These are phyloP conservation scores for Tenthredo scrophulariae DNA, from an alignment of 2,888 invertebrate species.

Conservation along the genomic window DNA sequence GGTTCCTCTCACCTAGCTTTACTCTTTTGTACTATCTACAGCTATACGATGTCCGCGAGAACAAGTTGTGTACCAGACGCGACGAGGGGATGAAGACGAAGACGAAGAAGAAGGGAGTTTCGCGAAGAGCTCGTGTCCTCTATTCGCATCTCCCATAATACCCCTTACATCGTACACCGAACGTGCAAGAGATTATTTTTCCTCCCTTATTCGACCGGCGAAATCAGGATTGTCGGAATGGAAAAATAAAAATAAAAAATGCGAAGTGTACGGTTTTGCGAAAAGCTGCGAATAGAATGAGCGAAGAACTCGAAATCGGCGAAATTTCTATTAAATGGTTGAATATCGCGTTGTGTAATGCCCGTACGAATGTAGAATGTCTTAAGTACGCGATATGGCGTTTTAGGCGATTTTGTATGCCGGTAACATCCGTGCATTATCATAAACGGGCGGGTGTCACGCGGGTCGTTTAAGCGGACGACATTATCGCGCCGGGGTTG, in stretches of 20 bases:
- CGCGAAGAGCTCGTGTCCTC: slow-evolving; percentile 7
- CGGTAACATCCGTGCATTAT: slow-evolving; percentile 68
- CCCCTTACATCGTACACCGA: neutral
- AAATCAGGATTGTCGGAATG: neutral
- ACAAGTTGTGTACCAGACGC: slow-evolving; percentile 28
- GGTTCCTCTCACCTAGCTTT: slow-evolving; percentile 54
- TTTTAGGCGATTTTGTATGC: slow-evolving; percentile 67
- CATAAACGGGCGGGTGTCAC: slow-evolving; percentile 65
- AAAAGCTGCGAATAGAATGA: neutral
- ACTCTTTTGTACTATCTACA: neutral
- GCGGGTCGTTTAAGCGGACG: slow-evolving; percentile 61
- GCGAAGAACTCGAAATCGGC: neutral
- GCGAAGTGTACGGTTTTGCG: neutral
- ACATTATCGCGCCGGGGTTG: slow-evolving; percentile 67
- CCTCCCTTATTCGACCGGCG: neutral
- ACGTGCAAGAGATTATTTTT: neutral
- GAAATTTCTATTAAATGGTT: neutral
- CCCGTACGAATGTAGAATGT: neutral
- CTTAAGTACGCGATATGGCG: neutral
- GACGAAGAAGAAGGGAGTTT: neutral
- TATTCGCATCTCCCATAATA: neutral
- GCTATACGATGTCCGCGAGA: slow-evolving; percentile 28
- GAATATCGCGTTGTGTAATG: neutral
- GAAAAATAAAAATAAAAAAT: neutral
- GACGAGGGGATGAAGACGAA: neutral